These are phyloP conservation scores for Triplophysa bombifrons DNA, from an alignment of 2,797 vertebrate genomes.

Conservation along the genomic window DNA sequence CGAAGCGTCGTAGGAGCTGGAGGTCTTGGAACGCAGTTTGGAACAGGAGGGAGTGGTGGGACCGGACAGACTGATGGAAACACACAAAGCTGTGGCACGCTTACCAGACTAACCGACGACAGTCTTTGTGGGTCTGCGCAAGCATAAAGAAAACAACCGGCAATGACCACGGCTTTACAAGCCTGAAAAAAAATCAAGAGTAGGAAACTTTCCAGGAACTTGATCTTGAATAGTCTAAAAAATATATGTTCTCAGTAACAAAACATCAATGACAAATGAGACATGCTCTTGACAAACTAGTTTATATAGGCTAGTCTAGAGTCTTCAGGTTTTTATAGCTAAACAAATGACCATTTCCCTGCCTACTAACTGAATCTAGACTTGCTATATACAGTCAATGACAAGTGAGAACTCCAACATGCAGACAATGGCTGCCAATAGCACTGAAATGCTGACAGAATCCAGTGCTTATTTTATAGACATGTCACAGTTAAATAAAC, in stretches of 20 bases:
- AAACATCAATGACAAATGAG: constrained; percentile 6
- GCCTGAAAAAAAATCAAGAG: neutral
- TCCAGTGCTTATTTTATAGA: constrained; percentile 41
- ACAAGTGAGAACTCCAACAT: constrained; percentile 28
- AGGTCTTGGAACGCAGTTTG: constrained; percentile 40
- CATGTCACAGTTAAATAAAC: constrained; percentile 46
- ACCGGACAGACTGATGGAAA: constrained; percentile 79
- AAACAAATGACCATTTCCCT: neutral
- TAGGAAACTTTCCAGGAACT: neutral
- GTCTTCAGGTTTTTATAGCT: neutral
- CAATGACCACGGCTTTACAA: neutral
- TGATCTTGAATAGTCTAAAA: neutral
- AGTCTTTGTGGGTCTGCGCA: constrained; percentile 72
- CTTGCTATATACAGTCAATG: neutral
- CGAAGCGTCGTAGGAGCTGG: constrained; percentile 29
- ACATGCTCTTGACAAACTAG: neutral
- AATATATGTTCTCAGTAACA: constrained; percentile 1
- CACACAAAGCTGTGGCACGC: constrained; percentile 68
- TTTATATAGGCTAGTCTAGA: neutral
- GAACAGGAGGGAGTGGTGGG: constrained; percentile 24
- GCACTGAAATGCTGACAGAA: constrained; percentile 32
- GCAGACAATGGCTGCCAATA: constrained; percentile 17
- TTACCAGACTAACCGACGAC: constrained; percentile 80
- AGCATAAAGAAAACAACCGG: constrained; percentile 58
- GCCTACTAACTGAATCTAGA: constrained; percentile 14